Conservation (phyloP, 2,113 vertebrate species). For the Sinosuthora webbiana region DNA sequence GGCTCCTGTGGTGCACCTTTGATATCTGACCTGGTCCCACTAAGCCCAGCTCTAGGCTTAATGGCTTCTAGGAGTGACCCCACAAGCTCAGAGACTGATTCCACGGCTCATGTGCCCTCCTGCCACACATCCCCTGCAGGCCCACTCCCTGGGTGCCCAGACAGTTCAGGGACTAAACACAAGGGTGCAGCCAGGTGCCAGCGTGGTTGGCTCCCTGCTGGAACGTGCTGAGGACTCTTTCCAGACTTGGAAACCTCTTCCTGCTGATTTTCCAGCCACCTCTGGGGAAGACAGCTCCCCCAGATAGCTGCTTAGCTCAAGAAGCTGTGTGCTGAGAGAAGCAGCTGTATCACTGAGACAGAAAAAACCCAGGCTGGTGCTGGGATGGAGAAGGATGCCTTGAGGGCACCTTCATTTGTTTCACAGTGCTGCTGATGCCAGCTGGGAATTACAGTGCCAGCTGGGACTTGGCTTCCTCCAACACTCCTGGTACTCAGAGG, state of each 20-base stretch:
- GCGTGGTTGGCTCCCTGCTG: background rate
- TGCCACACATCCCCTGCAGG: background rate
- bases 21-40: background rate
- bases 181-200: background rate
- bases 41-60: background rate
- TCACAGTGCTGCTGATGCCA: background rate
- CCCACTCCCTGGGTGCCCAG: background rate
- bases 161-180: background rate
- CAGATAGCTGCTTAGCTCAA: background rate
- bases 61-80: background rate
- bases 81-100: background rate
- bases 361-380: background rate
- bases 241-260: background rate
- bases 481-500: background rate
- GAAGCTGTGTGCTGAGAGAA: background rate
- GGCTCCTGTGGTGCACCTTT: background rate
- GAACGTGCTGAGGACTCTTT: background rate
- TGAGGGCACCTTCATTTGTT: background rate
- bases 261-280: background rate
- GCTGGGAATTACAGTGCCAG: background rate
- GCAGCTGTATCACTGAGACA: background rate
- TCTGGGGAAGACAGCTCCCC: background rate
- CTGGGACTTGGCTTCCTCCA: background rate
- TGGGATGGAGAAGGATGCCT: background rate
- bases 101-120: accelerated